A percentile compares a stretch with the other conserved stretches of the same genome.
Conservation (phyloP, 2,797 vertebrate genomes). For the Lemur catta region DNA sequence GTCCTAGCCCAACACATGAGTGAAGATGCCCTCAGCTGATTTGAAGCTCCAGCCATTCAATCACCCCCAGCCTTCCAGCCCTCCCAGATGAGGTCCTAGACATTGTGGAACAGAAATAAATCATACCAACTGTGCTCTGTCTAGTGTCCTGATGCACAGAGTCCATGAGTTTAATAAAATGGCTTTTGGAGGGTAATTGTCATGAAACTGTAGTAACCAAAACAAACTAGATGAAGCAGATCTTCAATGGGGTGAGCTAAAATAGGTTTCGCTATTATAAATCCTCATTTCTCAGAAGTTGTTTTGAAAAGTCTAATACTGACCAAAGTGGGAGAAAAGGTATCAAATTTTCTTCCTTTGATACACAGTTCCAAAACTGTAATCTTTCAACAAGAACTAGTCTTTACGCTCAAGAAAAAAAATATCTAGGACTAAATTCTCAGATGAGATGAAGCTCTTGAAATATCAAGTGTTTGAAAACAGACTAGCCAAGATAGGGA, state of each 20-base stretch:
- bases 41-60: neutral
- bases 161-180: neutral
- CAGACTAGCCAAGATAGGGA: conserved; percentile 50
- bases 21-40: neutral
- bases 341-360: neutral
- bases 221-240: neutral
- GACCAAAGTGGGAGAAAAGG: neutral
- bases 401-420: conserved; percentile 4
- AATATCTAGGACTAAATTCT: conserved; percentile 35
- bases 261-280: neutral
- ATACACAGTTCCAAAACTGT: conserved; percentile 3
- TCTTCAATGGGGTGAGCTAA: neutral
- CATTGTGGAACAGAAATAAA: neutral
- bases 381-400: conserved; percentile 39
- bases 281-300: neutral
- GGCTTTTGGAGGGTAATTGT: neutral
- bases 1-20: neutral
- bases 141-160: neutral
- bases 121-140: neutral
- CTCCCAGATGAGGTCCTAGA: neutral
- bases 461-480: conserved; percentile 73
- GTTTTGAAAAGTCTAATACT: conserved; percentile 19
- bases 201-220: neutral
- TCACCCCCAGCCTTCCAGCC: neutral
- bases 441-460: conserved; percentile 34